phyloP scores from a whole-genome alignment of 2,888 invertebrate species.

The Scaptomyza cyrtandrae region DNA sequence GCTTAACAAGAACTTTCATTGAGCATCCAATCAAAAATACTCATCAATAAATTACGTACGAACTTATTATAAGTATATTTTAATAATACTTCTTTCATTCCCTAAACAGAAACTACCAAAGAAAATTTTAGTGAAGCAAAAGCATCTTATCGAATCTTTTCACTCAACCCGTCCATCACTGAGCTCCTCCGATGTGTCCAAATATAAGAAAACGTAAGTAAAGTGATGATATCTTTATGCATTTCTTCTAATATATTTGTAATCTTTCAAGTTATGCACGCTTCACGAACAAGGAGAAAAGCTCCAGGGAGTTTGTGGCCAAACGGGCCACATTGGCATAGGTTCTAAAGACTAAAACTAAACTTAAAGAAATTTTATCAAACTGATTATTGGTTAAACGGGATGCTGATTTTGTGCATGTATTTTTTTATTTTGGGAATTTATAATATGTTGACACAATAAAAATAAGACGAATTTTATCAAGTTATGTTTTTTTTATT shows the following conservation, averaged over 20 bases:
- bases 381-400: constrained; percentile 17
- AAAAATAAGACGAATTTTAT: constrained; percentile 54
- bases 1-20: constrained; percentile 45
- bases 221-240: not conserved
- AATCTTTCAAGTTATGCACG: constrained; percentile 86
- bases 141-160: constrained; percentile 88
- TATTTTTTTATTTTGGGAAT: constrained; percentile 39
- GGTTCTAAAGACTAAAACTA: constrained; percentile 51
- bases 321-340: constrained; percentile 88
- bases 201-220: constrained; percentile 91
- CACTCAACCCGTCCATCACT: constrained; percentile 91
- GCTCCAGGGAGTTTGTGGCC: constrained; percentile 85
- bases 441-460: constrained; percentile 50
- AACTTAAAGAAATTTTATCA: constrained; percentile 26
- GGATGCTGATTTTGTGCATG: constrained; percentile 21
- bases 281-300: constrained; percentile 86
- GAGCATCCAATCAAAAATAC: constrained; percentile 47
- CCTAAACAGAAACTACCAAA: constrained; percentile 82
- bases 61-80: constrained; percentile 18
- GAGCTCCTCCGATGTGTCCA: constrained; percentile 88
- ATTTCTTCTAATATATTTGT: constrained; percentile 10
- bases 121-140: constrained; percentile 85
- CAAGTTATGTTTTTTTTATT: not conserved
- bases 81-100: constrained; percentile 28
- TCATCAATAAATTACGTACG: constrained; percentile 46